Conservation (phyloP, 2,113 vertebrate species). For the Amphiprion percula region DNA sequence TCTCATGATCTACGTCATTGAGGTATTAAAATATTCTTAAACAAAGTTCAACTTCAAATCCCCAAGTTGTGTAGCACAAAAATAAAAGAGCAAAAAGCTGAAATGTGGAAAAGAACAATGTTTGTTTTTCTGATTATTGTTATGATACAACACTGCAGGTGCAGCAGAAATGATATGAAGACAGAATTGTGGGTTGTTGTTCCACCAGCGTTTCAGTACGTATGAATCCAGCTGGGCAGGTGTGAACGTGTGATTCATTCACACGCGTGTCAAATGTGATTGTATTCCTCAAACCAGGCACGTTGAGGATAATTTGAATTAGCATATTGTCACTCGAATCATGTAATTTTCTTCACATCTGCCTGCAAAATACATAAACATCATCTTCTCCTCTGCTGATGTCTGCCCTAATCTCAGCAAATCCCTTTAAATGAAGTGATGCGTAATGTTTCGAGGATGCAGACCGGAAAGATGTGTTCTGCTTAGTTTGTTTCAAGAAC, state of each 20-base stretch:
- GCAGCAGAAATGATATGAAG: not conserved
- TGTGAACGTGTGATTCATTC: slow-evolving; percentile 29
- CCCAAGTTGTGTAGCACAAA: not conserved
- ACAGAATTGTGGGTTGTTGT: not conserved
- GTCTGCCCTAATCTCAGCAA: slow-evolving; percentile 43
- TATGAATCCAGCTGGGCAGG: slow-evolving; percentile 12
- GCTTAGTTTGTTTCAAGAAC: not conserved
- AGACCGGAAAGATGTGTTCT: not conserved
- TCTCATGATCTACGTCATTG: not conserved
- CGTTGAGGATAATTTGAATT: slow-evolving; percentile 41
- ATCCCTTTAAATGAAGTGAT: slow-evolving; percentile 50
- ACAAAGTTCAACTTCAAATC: not conserved
- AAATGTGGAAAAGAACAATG: not conserved
- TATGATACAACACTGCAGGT: slow-evolving; percentile 15
- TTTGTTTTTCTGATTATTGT: not conserved
- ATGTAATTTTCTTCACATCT: slow-evolving; percentile 54
- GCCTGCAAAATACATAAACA: slow-evolving; percentile 56
- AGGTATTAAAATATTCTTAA: not conserved
- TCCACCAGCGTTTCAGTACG: not conserved
- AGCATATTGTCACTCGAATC: slow-evolving; percentile 31
- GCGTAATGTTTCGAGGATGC: slow-evolving; percentile 13
- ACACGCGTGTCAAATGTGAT: slow-evolving; percentile 41
- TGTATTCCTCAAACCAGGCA: slow-evolving; percentile 41
- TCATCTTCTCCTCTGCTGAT: slow-evolving; percentile 23
- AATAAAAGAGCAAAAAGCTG: slow-evolving; percentile 7